Evolutionary conservation across 2,113 vertebrate species (phyloP).

Genomic region (Daboia siamensis): DNA sequence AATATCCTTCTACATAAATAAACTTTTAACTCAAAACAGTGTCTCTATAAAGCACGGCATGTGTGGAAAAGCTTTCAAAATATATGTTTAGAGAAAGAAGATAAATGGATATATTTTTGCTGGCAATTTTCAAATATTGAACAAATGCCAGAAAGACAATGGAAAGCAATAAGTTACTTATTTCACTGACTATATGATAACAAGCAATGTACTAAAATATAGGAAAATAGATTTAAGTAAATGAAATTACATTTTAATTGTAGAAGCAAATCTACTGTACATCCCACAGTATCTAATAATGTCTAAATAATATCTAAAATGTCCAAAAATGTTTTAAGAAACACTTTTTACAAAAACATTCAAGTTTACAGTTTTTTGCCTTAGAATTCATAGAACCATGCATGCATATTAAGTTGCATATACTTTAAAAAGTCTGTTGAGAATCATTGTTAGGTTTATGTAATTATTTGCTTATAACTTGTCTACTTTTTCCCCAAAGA

Average conservation of each 20-base stretch:
- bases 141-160: constrained; percentile 9
- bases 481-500: not conserved
- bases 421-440: not conserved
- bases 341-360: not conserved
- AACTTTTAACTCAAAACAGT: not conserved
- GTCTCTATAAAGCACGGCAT: not conserved
- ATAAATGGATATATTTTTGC: not conserved
- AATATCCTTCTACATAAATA: not conserved
- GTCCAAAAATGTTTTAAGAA: not conserved
- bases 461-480: not conserved
- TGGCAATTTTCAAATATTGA: not conserved
- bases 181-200: not conserved
- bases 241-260: not conserved
- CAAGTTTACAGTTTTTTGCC: fast-evolving
- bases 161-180: not conserved
- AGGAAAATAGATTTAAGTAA: not conserved
- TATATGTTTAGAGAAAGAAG: not conserved
- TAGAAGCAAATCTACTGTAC: not conserved
- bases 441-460: too few relatives aligned
- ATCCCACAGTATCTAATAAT: not conserved
- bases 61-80: not conserved
- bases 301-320: not conserved
- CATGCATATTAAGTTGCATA: not conserved
- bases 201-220: not conserved
- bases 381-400: not conserved